A percentile compares a stretch with the other conserved stretches of the same genome.
phyloP scores from a whole-genome alignment of 2,888 invertebrate species.

The Polymixis lichenea region DNA sequence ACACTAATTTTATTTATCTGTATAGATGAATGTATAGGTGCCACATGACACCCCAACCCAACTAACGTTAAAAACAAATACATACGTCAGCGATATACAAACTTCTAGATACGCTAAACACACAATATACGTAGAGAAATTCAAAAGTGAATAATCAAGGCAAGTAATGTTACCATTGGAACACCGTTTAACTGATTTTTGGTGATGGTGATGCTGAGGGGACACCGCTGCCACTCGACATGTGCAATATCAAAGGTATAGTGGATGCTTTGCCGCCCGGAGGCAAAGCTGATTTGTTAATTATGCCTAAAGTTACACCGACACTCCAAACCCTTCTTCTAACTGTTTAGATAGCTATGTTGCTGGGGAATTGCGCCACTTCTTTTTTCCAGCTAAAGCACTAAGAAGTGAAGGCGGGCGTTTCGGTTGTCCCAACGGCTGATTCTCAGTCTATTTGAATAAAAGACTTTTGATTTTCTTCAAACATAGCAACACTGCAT shows the following conservation, averaged over 20 bases:
- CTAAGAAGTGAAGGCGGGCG: background rate
- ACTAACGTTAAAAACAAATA: background rate
- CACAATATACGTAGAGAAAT: background rate
- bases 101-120: background rate
- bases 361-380: background rate
- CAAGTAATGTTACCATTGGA: background rate
- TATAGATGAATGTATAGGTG: background rate
- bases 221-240: too few species aligned
- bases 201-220: background rate
- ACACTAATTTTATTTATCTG: too few species aligned
- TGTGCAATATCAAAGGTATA: background rate
- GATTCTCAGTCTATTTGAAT: background rate
- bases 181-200: background rate
- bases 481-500: background rate
- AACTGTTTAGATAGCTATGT: background rate
- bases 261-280: background rate
- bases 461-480: background rate
- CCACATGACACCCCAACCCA: background rate
- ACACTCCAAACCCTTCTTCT: background rate
- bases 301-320: background rate
- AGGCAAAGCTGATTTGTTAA: background rate
- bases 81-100: background rate
- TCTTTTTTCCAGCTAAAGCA: background rate
- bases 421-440: background rate
- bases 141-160: background rate